These are phyloP conservation scores for Metopolophium dirhodum DNA, from an alignment of 1,140 invertebrate genomes.

Conservation along the genomic window DNA sequence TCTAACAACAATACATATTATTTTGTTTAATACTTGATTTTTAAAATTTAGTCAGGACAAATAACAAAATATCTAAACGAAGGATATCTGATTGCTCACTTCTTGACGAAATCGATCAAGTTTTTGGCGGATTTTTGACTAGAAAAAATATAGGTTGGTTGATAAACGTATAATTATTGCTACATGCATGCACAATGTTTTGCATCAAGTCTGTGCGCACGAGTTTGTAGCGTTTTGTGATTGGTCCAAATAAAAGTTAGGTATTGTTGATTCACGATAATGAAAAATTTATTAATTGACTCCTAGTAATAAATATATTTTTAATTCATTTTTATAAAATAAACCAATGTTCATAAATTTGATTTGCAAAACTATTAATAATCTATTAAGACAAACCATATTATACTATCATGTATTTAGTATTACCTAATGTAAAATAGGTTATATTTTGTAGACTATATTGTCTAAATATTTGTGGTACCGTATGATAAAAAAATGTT, in stretches of 20 bases:
- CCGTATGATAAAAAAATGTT: not conserved
- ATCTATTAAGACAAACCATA: not conserved
- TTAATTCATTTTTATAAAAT: not conserved
- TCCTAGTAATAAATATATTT: not conserved
- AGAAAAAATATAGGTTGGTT: conserved; percentile 45
- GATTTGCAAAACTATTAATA: not conserved
- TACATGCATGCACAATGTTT: conserved; percentile 5
- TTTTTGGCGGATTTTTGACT: conserved; percentile 51
- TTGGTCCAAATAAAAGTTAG: conserved; percentile 12
- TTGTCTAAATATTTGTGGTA: not conserved
- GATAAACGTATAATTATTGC: not conserved
- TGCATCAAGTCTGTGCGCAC: not conserved
- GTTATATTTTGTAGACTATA: not conserved
- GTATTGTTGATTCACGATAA: not conserved
- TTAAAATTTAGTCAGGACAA: conserved; percentile 35
- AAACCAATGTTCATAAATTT: not conserved
- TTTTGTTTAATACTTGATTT: not conserved
- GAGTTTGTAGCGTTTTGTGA: not conserved
- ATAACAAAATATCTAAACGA: not conserved
- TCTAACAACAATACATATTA: not conserved
- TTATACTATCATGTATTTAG: not conserved
- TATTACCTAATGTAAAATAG: not conserved
- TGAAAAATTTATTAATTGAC: not conserved
- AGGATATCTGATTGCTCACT: conserved; percentile 34
- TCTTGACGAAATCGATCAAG: conserved; percentile 42